These are phyloP conservation scores for Sarcophaga bullata DNA, from an alignment of 1,140 invertebrate species.

Conservation along the genomic window DNA sequence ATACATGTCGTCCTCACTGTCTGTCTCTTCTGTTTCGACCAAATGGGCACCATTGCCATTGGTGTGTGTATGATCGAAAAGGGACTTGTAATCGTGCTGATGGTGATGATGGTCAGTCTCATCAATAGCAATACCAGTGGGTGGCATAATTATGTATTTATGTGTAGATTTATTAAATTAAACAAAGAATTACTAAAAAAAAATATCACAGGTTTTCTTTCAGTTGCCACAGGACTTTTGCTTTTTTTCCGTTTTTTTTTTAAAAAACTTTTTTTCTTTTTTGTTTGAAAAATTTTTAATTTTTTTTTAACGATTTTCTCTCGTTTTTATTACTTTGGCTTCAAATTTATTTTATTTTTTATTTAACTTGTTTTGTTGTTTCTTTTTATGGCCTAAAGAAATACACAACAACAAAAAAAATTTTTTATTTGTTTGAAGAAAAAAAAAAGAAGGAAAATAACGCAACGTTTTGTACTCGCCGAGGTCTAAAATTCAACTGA, in stretches of 20 bases:
- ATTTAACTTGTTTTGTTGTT: constrained; percentile 21
- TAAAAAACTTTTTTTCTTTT: neutral
- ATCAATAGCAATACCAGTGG: constrained; percentile 50
- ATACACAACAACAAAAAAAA: too few species aligned
- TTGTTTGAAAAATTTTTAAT: too few species aligned
- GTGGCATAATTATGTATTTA: constrained; percentile 50
- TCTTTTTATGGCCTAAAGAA: too few species aligned
- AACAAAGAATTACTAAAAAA: neutral
- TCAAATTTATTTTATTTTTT: too few species aligned
- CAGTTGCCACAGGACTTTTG: neutral
- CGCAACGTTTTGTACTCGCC: neutral
- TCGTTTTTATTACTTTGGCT: constrained; percentile 7
- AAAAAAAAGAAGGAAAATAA: neutral
- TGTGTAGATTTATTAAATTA: too few species aligned
- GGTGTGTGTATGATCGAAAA: constrained; percentile 49
- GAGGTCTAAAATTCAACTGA: constrained; percentile 32
- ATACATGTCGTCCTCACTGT: constrained; percentile 48
- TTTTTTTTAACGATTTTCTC: neutral
- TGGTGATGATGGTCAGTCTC: constrained; percentile 40
- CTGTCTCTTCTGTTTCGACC: constrained; percentile 48
- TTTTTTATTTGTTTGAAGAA: neutral
- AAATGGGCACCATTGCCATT: constrained; percentile 45
- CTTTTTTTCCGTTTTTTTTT: too few species aligned
- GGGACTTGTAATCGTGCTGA: constrained; percentile 52
- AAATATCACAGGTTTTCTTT: neutral